Conservation (phyloP, 2,113 vertebrate species). For the Chloropsis hardwickii region DNA sequence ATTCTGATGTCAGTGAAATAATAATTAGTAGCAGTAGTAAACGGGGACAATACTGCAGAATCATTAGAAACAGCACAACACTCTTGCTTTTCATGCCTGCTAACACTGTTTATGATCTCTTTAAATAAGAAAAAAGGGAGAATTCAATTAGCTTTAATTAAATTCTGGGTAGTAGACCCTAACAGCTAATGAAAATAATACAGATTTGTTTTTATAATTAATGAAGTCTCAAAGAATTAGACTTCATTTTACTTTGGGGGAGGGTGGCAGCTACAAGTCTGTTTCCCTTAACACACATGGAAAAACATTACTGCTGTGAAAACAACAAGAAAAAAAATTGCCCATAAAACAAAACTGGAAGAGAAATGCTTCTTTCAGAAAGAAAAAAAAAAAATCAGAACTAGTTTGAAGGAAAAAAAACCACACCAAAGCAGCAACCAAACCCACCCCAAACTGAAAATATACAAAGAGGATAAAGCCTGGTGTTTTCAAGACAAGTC, state of each 20-base stretch:
- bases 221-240: constrained; percentile 39
- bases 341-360: not conserved
- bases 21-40: not conserved
- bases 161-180: constrained; percentile 17
- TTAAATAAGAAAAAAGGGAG: constrained; percentile 33
- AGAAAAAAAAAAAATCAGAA: not conserved
- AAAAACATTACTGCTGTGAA: not conserved
- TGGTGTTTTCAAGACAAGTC: not conserved
- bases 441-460: not conserved
- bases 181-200: constrained; percentile 37
- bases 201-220: constrained; percentile 41
- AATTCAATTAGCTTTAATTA: constrained; percentile 57
- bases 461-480: not conserved
- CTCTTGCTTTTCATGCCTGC: constrained; percentile 15
- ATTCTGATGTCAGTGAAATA: constrained; percentile 2
- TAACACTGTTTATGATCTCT: constrained; percentile 25
- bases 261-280: not conserved
- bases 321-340: not conserved
- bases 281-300: not conserved
- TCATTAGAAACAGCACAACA: not conserved
- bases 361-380: not conserved
- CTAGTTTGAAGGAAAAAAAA: not conserved
- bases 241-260: not conserved
- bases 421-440: not conserved
- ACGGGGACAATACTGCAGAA: not conserved